A percentile compares a stretch with the other conserved stretches of the same genome.
These are phyloP conservation scores for Cremastinae sp. DNA, from an alignment of 2,888 invertebrate genomes.

Conservation along the genomic window DNA sequence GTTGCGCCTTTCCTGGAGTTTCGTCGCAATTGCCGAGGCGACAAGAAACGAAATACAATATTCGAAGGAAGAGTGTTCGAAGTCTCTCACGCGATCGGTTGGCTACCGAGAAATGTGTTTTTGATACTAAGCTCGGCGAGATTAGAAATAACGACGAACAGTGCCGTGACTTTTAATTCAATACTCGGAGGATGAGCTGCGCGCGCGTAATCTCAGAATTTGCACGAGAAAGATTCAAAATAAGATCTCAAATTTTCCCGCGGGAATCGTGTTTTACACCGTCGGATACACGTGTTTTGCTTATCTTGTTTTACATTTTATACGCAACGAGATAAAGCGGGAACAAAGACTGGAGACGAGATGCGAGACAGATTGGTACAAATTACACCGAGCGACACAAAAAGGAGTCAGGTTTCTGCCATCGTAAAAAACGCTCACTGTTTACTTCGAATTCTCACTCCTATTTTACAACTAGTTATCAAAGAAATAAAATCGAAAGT, in stretches of 20 bases:
- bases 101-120: slow-evolving; percentile 72
- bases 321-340: slow-evolving; percentile 33
- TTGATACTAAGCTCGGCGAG: slow-evolving; percentile 41
- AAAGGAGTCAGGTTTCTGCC: slow-evolving; percentile 43
- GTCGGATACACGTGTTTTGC: slow-evolving; percentile 68
- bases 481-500: too few relatives aligned
- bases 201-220: slow-evolving; percentile 39
- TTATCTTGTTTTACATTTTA: slow-evolving; percentile 65
- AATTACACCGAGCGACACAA: slow-evolving; percentile 29
- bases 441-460: too few relatives aligned
- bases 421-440: slow-evolving; percentile 1
- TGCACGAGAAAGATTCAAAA: not conserved
- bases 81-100: slow-evolving; percentile 67
- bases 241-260: slow-evolving; percentile 44
- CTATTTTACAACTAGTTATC: too few relatives aligned
- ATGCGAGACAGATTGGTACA: not conserved
- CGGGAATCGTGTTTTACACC: slow-evolving; percentile 62
- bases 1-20: slow-evolving; percentile 15
- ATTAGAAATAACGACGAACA: slow-evolving; percentile 23
- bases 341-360: not conserved
- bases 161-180: slow-evolving; percentile 32
- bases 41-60: slow-evolving; percentile 64
- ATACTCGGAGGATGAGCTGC: not conserved
- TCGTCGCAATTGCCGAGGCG: slow-evolving; percentile 25
- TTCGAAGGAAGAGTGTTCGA: slow-evolving; percentile 62